A percentile compares a stretch with the other conserved stretches of the same genome.
These are phyloP conservation scores for Accipiter virgatus DNA, from an alignment of 2,113 vertebrate species.

Conservation along the genomic window DNA sequence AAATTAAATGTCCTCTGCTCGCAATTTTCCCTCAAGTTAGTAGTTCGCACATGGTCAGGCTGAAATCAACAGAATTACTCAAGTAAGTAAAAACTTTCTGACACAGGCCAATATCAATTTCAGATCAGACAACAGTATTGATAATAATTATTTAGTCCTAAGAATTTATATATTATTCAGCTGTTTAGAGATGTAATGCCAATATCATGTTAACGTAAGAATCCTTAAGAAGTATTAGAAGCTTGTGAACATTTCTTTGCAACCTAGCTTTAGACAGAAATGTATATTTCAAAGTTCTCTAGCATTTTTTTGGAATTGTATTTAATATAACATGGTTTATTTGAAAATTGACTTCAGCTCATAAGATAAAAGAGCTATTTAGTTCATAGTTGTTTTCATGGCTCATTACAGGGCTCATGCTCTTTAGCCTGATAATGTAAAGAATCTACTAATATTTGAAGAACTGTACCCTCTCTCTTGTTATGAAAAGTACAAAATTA, in stretches of 20 bases:
- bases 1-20: neutral
- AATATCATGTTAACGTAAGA: neutral
- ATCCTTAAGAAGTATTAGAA: neutral
- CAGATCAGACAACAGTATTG: neutral
- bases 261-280: neutral
- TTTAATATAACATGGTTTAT: neutral
- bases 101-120: neutral
- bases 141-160: neutral
- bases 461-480: neutral
- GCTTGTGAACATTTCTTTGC: neutral
- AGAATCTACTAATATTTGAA: neutral
- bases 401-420: neutral
- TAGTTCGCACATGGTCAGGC: neutral
- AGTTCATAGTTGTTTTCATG: neutral
- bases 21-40: neutral
- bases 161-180: neutral
- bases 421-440: neutral
- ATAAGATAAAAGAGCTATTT: neutral
- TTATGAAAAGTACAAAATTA: neutral
- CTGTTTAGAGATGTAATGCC: neutral
- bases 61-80: neutral
- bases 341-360: neutral
- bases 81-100: neutral
- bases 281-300: neutral
- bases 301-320: neutral